These are phyloP conservation scores for Drosophila bunnanda DNA, from an alignment of 2,888 invertebrate species.

Conservation along the genomic window DNA sequence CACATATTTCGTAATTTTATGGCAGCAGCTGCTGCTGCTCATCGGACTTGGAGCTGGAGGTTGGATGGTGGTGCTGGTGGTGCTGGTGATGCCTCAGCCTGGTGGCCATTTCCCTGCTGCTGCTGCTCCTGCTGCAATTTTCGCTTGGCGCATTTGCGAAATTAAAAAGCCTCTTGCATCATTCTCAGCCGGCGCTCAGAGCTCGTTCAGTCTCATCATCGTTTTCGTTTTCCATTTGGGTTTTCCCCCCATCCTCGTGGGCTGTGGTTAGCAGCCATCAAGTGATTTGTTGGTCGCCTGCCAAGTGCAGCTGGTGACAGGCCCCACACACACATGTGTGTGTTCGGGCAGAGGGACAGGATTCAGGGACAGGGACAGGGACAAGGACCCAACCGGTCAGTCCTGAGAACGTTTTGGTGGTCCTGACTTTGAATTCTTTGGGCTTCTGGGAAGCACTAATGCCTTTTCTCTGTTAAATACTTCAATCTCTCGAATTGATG, in stretches of 20 bases:
- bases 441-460: neutral
- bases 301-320: slow-evolving; percentile 58
- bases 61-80: neutral
- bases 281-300: slow-evolving; percentile 67
- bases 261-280: slow-evolving; percentile 56
- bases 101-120: slow-evolving; percentile 34
- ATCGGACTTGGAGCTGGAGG: neutral
- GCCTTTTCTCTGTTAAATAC: neutral
- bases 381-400: slow-evolving; percentile 1
- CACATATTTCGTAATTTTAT: slow-evolving; percentile 67
- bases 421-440: slow-evolving; percentile 16
- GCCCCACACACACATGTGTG: slow-evolving; percentile 12
- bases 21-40: slow-evolving; percentile 53
- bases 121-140: slow-evolving; percentile 22
- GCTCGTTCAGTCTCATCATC: slow-evolving; percentile 17
- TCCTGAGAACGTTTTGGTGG: neutral
- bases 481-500: neutral
- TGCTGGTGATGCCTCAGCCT: neutral
- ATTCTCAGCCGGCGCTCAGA: slow-evolving; percentile 45
- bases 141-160: slow-evolving; percentile 63
- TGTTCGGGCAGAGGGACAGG: slow-evolving; percentile 2
- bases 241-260: neutral
- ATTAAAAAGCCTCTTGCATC: slow-evolving; percentile 72
- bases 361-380: slow-evolving; percentile 9
- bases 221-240: neutral